A percentile compares a stretch with the other conserved stretches of the same genome.
Conservation (phyloP, 2,888 invertebrate species). For the Epirrhoe tristata region DNA sequence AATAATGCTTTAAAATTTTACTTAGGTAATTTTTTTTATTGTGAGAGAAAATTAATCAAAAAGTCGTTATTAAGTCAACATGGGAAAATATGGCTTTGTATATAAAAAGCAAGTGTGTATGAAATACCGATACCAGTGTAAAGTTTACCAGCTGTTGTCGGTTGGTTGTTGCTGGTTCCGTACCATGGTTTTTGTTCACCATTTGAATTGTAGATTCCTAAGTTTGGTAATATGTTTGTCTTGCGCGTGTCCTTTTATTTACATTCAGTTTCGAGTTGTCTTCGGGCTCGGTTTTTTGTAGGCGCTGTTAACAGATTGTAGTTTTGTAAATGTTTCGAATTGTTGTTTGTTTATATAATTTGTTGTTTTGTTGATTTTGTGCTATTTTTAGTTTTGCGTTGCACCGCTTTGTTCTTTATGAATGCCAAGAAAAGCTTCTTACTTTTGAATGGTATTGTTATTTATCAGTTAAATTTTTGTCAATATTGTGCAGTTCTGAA, state of each 20-base stretch:
- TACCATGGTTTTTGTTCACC: constrained; percentile 53
- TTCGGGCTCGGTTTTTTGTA: constrained; percentile 45
- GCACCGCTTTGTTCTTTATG: not conserved
- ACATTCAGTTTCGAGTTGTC: constrained; percentile 50
- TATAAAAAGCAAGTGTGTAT: too few species aligned
- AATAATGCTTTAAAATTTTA: too few species aligned
- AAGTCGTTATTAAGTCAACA: too few species aligned
- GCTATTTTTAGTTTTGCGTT: not conserved
- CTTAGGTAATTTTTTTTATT: too few species aligned
- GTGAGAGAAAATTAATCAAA: too few species aligned
- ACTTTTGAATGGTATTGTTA: not conserved
- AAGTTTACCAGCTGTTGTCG: constrained; percentile 31
- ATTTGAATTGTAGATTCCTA: constrained; percentile 60
- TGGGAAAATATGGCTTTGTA: too few species aligned
- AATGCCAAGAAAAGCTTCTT: not conserved
- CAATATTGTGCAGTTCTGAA: not conserved
- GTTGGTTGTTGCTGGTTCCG: constrained; percentile 18
- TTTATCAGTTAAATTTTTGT: not conserved
- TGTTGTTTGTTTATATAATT: constrained; percentile 33
- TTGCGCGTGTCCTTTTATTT: constrained; percentile 52
- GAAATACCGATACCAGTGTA: not conserved
- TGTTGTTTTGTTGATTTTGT: constrained; percentile 24
- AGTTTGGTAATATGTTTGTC: constrained; percentile 60
- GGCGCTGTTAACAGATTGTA: constrained; percentile 40
- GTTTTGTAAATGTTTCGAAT: constrained; percentile 31